A percentile compares a stretch with the other conserved stretches of the same genome.
Conservation (phyloP, 2,797 vertebrate species). For the Gymnothorax javanicus region DNA sequence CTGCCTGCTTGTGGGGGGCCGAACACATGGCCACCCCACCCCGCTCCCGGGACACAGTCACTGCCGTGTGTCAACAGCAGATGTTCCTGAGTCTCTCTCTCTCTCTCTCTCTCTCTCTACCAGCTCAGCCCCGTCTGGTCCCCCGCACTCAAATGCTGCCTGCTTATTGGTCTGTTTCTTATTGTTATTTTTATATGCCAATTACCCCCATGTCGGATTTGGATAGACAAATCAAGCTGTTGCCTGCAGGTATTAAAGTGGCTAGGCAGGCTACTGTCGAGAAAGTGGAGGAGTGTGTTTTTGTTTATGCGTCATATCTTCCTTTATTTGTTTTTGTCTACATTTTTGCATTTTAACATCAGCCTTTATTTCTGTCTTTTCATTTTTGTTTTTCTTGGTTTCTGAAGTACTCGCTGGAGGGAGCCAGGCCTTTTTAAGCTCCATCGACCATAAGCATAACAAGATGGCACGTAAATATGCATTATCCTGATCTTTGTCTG, state of each 20-base stretch:
- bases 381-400: neutral
- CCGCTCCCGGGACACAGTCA: neutral
- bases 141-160: neutral
- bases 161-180: neutral
- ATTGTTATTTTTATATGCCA: neutral
- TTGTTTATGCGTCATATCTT: neutral
- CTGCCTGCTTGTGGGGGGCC: constrained; percentile 29
- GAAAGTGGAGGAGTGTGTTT: neutral
- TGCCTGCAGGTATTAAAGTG: neutral
- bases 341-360: neutral
- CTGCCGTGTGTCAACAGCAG: constrained; percentile 48
- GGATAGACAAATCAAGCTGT: neutral
- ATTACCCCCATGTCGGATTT: too few species aligned
- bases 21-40: neutral
- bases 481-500: neutral
- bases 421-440: neutral
- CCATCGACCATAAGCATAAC: neutral
- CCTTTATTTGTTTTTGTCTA: too few species aligned
- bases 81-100: constrained; percentile 55
- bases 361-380: neutral
- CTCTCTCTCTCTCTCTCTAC: constrained; percentile 36
- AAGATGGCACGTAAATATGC: constrained; percentile 9
- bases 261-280: neutral
- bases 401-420: neutral
- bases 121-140: neutral